These are phyloP conservation scores for Desmophyllum pertusum DNA, from an alignment of 92 coral and sea anemone genomes.

Conservation along the genomic window DNA sequence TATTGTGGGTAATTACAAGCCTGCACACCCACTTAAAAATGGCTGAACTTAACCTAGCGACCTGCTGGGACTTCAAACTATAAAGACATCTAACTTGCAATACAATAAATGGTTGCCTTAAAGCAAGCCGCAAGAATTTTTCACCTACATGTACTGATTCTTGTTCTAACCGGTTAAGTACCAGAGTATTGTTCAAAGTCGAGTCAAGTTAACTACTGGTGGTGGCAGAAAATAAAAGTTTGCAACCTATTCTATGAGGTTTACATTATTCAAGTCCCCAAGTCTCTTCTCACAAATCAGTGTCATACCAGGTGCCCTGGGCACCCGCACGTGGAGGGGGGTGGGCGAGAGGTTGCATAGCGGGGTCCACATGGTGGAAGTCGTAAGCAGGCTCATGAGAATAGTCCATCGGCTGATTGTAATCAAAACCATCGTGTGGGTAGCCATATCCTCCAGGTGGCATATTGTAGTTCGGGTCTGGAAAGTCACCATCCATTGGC, in stretches of 20 bases:
- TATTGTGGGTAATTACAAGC: not conserved
- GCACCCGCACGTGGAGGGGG: conserved; percentile 78
- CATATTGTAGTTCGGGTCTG: conserved; percentile 69
- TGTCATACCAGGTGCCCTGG: conserved; percentile 91
- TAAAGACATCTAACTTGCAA: not conserved
- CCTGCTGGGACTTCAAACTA: not conserved
- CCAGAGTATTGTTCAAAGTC: not conserved
- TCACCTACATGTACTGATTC: too few species aligned
- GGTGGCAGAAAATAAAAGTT: not conserved
- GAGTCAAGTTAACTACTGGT: not conserved
- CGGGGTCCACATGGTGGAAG: conserved; percentile 72
- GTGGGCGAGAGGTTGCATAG: conserved; percentile 78
- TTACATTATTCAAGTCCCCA: conserved; percentile 1
- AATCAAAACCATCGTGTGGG: conserved; percentile 82
- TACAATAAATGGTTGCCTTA: not conserved
- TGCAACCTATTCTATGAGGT: not conserved
- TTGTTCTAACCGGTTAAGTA: not conserved
- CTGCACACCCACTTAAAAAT: not conserved
- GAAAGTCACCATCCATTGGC: conserved; percentile 90
- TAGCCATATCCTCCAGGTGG: conserved; percentile 71
- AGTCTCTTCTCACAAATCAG: conserved; percentile 64
- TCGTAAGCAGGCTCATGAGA: conserved; percentile 74
- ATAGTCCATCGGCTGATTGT: conserved; percentile 77
- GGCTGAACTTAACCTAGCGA: not conserved
- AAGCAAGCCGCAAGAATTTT: not conserved